Evolutionary conservation across 2,888 invertebrate species (phyloP).

Genomic region (Argynnis bischoffii): DNA sequence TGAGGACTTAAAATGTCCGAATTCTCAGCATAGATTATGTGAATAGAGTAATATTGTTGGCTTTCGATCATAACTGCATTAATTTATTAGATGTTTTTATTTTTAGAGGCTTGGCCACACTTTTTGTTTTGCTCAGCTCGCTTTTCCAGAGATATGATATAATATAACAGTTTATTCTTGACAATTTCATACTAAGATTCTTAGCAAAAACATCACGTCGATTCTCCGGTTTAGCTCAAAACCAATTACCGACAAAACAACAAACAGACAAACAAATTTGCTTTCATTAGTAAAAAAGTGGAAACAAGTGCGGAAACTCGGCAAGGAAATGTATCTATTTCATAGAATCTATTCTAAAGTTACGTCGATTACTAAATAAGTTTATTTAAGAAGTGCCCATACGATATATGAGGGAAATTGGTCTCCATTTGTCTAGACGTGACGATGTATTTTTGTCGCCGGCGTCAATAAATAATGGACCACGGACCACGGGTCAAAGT

Average conservation of each 20-base stretch:
- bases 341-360: slow-evolving; percentile 1
- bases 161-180: too few species aligned
- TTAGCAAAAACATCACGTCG: too few species aligned
- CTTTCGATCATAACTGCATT: too few species aligned
- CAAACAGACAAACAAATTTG: too few species aligned
- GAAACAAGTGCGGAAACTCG: neutral
- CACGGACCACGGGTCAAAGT: slow-evolving; percentile 58
- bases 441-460: slow-evolving; percentile 72
- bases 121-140: too few species aligned
- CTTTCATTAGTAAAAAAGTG: too few species aligned
- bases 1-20: slow-evolving; percentile 12
- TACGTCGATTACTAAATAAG: slow-evolving; percentile 17
- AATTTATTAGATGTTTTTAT: neutral
- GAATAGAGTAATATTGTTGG: neutral
- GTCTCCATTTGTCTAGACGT: slow-evolving; percentile 39
- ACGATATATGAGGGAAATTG: slow-evolving; percentile 29
- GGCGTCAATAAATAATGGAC: slow-evolving; percentile 72
- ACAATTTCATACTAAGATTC: too few species aligned
- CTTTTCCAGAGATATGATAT: too few species aligned
- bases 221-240: too few species aligned
- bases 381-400: slow-evolving; percentile 24
- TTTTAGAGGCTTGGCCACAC: neutral
- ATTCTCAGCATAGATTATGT: slow-evolving; percentile 6
- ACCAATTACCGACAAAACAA: too few species aligned
- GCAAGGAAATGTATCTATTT: slow-evolving; percentile 1